These are phyloP conservation scores for Tragopan temminckii DNA, from an alignment of 2,797 vertebrate species.

Conservation along the genomic window DNA sequence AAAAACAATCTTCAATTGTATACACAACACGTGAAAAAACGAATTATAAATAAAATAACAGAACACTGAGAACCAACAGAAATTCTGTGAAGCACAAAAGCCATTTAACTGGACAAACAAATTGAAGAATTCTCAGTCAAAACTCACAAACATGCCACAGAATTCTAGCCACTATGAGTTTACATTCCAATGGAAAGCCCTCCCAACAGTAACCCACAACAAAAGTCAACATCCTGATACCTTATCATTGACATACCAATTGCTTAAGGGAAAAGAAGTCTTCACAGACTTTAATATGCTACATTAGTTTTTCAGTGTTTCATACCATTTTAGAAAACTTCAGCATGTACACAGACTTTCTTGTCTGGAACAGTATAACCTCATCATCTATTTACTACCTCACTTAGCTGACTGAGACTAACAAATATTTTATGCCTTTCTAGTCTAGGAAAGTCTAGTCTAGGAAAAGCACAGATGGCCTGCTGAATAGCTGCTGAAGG, in stretches of 20 bases:
- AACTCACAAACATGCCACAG: background rate
- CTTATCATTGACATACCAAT: background rate
- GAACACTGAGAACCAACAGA: background rate
- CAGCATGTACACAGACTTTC: background rate
- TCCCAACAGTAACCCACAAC: background rate
- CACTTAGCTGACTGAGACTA: background rate
- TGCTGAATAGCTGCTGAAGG: background rate
- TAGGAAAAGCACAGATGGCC: background rate
- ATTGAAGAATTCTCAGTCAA: background rate
- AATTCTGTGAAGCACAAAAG: background rate
- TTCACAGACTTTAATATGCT: background rate
- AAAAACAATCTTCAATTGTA: background rate
- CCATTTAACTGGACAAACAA: background rate
- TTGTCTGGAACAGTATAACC: background rate
- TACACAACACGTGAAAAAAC: background rate
- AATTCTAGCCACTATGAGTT: background rate
- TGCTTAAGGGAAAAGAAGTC: background rate
- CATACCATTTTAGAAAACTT: background rate
- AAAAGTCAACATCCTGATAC: background rate
- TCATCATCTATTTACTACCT: background rate
- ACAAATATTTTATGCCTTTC: background rate
- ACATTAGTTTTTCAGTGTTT: background rate
- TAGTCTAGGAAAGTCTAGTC: too few relatives aligned
- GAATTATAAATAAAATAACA: background rate
- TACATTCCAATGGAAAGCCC: background rate